Percentiles rank a stretch among this genome's conserved stretches.
These are phyloP conservation scores for Otocyon megalotis DNA, from an alignment of 2,113 vertebrate genomes.

Conservation along the genomic window DNA sequence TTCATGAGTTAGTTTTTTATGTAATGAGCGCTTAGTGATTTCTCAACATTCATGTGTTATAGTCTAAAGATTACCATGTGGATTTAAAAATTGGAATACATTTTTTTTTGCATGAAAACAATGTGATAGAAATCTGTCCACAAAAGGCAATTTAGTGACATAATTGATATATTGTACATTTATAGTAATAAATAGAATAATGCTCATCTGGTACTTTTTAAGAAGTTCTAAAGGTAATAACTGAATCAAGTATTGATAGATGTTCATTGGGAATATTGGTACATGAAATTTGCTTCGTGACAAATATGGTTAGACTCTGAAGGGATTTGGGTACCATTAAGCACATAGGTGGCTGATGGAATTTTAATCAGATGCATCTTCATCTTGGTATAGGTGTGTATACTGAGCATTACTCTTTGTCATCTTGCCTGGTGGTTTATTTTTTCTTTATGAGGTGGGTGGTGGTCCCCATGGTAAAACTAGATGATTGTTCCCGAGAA, in stretches of 20 bases:
- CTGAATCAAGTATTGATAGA: neutral
- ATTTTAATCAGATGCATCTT: neutral
- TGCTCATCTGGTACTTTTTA: neutral
- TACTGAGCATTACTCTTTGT: neutral
- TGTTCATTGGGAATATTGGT: neutral
- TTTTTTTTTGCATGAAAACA: neutral
- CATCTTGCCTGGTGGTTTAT: neutral
- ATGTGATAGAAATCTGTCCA: neutral
- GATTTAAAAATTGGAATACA: neutral
- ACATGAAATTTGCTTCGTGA: neutral
- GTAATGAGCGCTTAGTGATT: neutral
- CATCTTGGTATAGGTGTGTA: neutral
- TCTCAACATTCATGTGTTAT: neutral
- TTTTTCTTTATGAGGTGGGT: neutral
- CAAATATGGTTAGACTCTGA: neutral
- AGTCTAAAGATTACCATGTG: neutral
- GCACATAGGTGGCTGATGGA: neutral
- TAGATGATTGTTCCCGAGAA: neutral
- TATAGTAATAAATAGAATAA: neutral
- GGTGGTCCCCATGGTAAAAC: neutral
- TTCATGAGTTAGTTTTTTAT: neutral
- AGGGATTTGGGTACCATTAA: neutral
- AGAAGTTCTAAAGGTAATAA: neutral
- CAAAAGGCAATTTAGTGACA: neutral
- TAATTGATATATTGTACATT: neutral